These are phyloP conservation scores for Lepilemur septentrionalis DNA, from an alignment of 2,797 vertebrate species.

Conservation along the genomic window DNA sequence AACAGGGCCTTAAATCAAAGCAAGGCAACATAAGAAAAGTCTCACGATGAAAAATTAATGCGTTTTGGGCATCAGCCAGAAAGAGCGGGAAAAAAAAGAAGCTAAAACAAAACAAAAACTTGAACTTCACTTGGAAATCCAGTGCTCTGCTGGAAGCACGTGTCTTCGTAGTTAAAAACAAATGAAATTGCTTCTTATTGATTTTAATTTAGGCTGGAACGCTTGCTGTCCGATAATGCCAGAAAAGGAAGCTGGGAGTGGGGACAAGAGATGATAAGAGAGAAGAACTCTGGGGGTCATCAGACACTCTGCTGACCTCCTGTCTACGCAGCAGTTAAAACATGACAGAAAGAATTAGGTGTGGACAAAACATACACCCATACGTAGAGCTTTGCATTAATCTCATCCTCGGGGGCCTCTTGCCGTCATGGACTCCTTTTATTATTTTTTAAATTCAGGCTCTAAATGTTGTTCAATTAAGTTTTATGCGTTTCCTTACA, in stretches of 20 bases:
- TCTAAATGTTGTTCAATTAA: constrained; percentile 81
- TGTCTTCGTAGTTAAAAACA: constrained; percentile 82
- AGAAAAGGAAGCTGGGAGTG: constrained; percentile 75
- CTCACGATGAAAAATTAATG: constrained; percentile 69
- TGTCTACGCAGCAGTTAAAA: constrained; percentile 61
- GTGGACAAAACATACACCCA: constrained; percentile 48
- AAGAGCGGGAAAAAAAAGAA: background rate
- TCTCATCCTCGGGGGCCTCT: constrained; percentile 39
- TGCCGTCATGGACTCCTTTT: background rate
- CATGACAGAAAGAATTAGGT: background rate
- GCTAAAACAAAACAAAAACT: background rate
- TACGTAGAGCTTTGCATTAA: constrained; percentile 39
- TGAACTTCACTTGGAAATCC: constrained; percentile 68
- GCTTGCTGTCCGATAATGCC: constrained; percentile 79
- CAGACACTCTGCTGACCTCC: constrained; percentile 64
- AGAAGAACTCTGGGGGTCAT: constrained; percentile 69
- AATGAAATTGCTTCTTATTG: constrained; percentile 85
- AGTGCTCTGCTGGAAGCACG: constrained; percentile 60
- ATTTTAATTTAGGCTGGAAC: constrained; percentile 85
- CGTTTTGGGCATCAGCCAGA: constrained; percentile 50
- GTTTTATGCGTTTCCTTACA: constrained; percentile 67
- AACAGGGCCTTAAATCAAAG: constrained; percentile 4
- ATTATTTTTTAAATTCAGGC: constrained; percentile 59
- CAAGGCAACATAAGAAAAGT: background rate
- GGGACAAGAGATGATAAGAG: constrained; percentile 77